Evolutionary conservation across 37 sponge, comb jelly and placozoan species (phyloP), one percentile per base, ranked within the genome.

Genomic region (Geodia barretti): DNA sequence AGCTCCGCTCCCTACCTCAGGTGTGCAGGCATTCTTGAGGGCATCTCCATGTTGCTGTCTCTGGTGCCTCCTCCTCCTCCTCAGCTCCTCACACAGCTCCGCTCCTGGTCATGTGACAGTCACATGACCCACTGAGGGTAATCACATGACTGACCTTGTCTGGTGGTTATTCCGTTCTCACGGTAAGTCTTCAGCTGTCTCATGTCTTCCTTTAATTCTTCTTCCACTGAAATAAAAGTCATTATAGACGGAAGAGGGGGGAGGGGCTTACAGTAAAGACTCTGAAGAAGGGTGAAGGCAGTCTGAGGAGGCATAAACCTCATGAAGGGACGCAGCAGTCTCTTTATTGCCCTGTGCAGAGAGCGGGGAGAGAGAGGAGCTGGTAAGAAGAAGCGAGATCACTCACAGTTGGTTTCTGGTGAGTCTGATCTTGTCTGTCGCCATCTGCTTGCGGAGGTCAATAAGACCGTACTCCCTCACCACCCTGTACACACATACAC

Each of bases 391-490:
- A 8, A 43, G 5, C 7, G 20, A 28, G 19, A 28, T n/a, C 59
- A 66, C 79, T 72, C 77, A 85, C 86, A 78, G 42, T 62, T 78
- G 86, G 5, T 32, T 62, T 23, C 41, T 78, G 35, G 86, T 72
- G 11, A 85, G 79, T 64, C 63, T 78, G 25, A 66, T 29, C 28
- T 41, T 39, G 43, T 83, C 83, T 35, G 62, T n/a, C n/a, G 83
- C 83, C 65, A 39, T 60, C 41, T 84, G 85, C 64, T 54, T 79
- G 36, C 64, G 28, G 9, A 84, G 79, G 61, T 79, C 80, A 58
- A 93, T 23, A 29, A 93, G 39, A 5, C 94, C 94, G 74, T 93
- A 86, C 1, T 93, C 92, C 54, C 77, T 68, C 47, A 93, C 70
- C 29, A 93, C 70, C 67, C 94, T 93, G 72, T 62, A 65, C 0